Base-by-base conservation (phyloP, 2,113 vertebrate species). In the Chiloscyllium plagiosum region DNA sequence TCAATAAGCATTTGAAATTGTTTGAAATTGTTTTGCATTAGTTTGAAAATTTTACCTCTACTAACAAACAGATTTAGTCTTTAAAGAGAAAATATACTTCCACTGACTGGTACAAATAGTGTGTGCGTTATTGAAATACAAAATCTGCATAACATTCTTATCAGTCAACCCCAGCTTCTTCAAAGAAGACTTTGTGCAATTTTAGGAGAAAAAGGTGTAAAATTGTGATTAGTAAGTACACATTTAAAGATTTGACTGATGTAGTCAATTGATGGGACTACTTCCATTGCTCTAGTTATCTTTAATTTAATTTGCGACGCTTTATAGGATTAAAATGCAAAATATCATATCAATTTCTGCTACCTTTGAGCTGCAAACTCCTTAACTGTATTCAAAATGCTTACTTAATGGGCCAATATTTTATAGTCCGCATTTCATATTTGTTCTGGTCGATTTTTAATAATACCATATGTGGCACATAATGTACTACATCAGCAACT, bases 81-180 rank as follows among this genome's bases (percentile, higher is more conserved):
- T 68, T 37, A 93, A 33, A 93, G 7, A n/a, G 29, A 66, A 66
- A 93, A 19, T 37, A 68, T 65, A 37, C 90, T 66, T 52, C 90
- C 26, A 22, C 29, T 93, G 29, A n/a, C 56, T 93, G 56, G n/a
- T 93, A 68, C 33, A 93, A 66, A 66, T 33, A 2, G 4, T 15
- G n/a, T 66, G 33, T 42, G 5, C 24, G 37, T 37, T 68, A 93
- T 66, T 92, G 61, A 92, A 92, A 33, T 56, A 89, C 61, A 33
- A 61, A 90, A 61, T 90, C 87, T 90, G 87, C 52, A 61, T 68
- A 37, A 65, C 90, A 93, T n/a, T 65, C 56, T 68, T 93, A 93
- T 93, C 87, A 90, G 50, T 50, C 29, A 68, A 6, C 33, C 68
- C 65, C n/a, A 93, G 56, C 24, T 29, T 20, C 90, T 93, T 68